phyloP scores from a whole-genome alignment of 2,113 vertebrate genomes.

The Tyto alba region DNA sequence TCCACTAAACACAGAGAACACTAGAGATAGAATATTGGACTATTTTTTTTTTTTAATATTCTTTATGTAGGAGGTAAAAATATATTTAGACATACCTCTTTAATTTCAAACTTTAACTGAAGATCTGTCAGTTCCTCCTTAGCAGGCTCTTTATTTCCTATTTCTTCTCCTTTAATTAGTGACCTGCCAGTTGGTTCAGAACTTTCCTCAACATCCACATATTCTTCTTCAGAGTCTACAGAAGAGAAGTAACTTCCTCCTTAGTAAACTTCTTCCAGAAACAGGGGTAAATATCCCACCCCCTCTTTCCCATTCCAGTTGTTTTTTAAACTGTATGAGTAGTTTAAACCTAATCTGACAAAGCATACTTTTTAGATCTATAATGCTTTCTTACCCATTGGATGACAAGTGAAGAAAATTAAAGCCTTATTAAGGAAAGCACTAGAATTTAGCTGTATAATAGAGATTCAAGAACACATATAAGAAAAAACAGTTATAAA shows the following conservation, averaged over 20 bases:
- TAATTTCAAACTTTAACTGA: slow-evolving; percentile 91
- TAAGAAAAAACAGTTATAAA: not conserved
- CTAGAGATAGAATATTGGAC: not conserved
- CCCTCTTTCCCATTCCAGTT: not conserved
- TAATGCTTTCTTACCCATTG: not conserved
- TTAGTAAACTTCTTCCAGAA: not conserved
- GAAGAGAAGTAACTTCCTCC: not conserved
- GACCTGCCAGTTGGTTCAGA: not conserved
- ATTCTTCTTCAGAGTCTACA: slow-evolving; percentile 77
- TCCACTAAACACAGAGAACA: not conserved
- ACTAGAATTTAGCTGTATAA: not conserved
- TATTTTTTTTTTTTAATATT: not conserved
- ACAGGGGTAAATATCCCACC: not conserved
- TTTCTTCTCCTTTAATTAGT: not conserved
- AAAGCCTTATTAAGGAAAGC: not conserved
- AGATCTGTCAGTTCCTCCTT: slow-evolving; percentile 84
- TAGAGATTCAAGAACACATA: not conserved
- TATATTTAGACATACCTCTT: slow-evolving; percentile 71
- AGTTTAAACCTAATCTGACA: not conserved
- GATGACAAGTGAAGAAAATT: not conserved
- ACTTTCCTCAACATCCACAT: slow-evolving; percentile 71
- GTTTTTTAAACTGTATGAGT: not conserved
- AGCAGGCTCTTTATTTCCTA: slow-evolving; percentile 3
- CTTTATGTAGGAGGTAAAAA: not conserved
- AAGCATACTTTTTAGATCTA: not conserved